phyloP scores from a whole-genome alignment of 2,797 vertebrate species.

The Neoniphon sammara region DNA sequence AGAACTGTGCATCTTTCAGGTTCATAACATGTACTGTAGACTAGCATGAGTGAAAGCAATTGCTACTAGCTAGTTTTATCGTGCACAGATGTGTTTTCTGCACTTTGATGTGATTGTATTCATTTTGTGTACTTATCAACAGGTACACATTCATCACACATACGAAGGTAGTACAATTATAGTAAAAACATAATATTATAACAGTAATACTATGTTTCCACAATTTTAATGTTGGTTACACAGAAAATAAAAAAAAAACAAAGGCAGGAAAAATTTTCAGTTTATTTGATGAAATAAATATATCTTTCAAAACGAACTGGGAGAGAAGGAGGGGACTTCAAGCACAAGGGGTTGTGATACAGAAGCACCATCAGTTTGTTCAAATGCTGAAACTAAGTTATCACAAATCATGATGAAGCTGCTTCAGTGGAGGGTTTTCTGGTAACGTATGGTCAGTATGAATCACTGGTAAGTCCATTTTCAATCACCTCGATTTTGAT shows the following conservation, averaged over 20 bases:
- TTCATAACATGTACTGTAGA: background rate
- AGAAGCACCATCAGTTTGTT: background rate
- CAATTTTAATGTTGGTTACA: slow-evolving; percentile 44
- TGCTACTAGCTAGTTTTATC: background rate
- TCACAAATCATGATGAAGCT: too few species aligned
- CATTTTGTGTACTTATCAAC: too few species aligned
- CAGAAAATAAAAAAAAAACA: slow-evolving; percentile 41
- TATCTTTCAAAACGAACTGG: slow-evolving; percentile 9
- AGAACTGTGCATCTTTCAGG: background rate
- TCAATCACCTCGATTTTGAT: background rate
- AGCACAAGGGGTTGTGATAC: background rate
- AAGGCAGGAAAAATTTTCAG: slow-evolving; percentile 24
- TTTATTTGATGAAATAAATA: slow-evolving; percentile 66
- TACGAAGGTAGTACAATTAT: background rate
- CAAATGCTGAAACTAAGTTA: background rate
- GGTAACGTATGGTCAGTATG: too few species aligned
- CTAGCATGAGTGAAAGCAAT: background rate
- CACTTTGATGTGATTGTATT: too few species aligned
- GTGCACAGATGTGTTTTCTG: background rate
- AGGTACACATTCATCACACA: too few species aligned
- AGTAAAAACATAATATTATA: too few species aligned
- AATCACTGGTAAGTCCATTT: background rate
- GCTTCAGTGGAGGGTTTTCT: too few species aligned
- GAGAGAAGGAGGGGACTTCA: background rate
- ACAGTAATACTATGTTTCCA: slow-evolving; percentile 16